Base-by-base conservation (phyloP, 1,140 invertebrate genomes). In the Aethina tumida region DNA sequence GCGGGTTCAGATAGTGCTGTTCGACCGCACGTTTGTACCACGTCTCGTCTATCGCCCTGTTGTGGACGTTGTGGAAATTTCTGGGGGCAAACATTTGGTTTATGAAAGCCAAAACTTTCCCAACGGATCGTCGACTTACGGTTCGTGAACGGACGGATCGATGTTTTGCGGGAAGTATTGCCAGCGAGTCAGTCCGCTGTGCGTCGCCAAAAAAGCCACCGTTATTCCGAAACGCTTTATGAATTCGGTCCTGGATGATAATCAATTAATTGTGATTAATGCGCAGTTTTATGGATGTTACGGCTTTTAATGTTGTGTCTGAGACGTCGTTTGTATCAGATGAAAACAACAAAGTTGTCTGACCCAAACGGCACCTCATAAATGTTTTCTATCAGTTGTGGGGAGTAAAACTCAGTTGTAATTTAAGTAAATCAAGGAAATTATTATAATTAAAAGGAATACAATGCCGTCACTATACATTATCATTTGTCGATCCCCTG, bases 1-100 rank as follows among this genome's bases (percentile, higher is more conserved):
- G 74, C 0, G 77, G 73, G 32, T 86, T 75, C 16, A 84, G 64
- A 52, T 79, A 81, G 62, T 90, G 77, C 45, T 91, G 85, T 47
- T 95, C 90, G 0, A 96, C 89, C 1, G 92, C 91, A 29, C 91
- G 70, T 45, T 81, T 79, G 59, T 97, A 97, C 85, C 90, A 96
- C 5, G 88, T 71, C 60, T 95, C 90, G 57, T 96, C 88, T 25
- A 89, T 91, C 1, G 91, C 82, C 32, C 74, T 67, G 4, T 77
- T 81, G 60, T 85, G 76, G 26, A 73, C 62, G 41, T 86, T 76
- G 16, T 84, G 81, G 53, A 92, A 92, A 37, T 81, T 76, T 7
- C 77, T 81, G 47, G 9, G 60, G 54, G 15, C 12, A 9, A 28
- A 9, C 22, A n/a, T n/a, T n/a, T n/a, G n/a, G n/a, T n/a, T n/a